Conservation (phyloP, 2,888 invertebrate genomes). For the Crossocerus cetratus region DNA sequence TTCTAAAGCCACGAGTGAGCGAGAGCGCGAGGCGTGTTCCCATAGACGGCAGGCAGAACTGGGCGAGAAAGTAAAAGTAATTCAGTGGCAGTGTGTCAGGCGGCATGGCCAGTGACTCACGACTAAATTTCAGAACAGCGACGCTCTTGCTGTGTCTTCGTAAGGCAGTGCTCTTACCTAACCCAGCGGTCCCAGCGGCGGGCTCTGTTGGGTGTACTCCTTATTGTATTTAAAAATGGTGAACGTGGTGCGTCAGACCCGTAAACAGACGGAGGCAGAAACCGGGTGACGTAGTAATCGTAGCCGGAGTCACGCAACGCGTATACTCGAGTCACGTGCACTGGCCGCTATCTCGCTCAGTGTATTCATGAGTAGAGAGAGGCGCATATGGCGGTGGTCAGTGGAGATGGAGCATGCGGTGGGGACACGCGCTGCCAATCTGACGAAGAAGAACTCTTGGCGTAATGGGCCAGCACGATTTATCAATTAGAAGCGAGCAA, state of each 20-base stretch:
- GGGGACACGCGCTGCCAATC: conserved; percentile 19
- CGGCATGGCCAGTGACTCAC: too few species aligned
- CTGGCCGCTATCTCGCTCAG: conserved; percentile 1
- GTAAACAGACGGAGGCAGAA: conserved; percentile 12
- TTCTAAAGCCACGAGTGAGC: too few species aligned
- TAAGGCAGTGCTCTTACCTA: conserved; percentile 29
- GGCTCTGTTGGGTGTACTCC: background rate
- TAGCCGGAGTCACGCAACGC: conserved; percentile 34
- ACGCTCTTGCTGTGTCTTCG: too few species aligned
- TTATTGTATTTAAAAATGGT: conserved; percentile 43
- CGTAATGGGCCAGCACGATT: conserved; percentile 35
- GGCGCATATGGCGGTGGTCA: conserved; percentile 6
- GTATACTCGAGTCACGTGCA: conserved; percentile 42
- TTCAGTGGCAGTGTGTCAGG: too few species aligned
- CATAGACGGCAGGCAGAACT: too few species aligned
- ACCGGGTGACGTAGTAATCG: conserved; percentile 18
- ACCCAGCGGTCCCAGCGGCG: conserved; percentile 24
- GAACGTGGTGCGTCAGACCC: conserved; percentile 22
- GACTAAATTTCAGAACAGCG: too few species aligned
- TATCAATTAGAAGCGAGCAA: conserved; percentile 34
- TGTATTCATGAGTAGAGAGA: conserved; percentile 8
- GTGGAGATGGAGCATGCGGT: background rate
- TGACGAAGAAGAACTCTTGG: conserved; percentile 16
- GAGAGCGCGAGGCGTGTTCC: too few species aligned
- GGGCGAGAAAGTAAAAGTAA: too few species aligned